Base-by-base conservation (phyloP, 2,797 vertebrate genomes). In the Rhabdomys pumilio region DNA sequence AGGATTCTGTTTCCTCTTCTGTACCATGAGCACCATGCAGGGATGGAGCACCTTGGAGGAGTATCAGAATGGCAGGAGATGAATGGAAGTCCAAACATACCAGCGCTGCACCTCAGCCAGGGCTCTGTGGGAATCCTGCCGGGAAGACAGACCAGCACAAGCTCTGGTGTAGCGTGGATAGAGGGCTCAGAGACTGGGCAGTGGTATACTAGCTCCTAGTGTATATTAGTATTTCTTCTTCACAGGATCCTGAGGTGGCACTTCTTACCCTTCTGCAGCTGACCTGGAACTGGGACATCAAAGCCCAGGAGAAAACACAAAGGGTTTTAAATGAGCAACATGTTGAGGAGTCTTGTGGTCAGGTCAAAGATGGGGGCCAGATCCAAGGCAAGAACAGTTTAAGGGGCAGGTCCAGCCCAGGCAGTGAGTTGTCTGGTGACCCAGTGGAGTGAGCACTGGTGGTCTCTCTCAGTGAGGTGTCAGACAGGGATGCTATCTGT, bases 291-390 rank as follows among this genome's bases (percentile, higher is more conserved):
- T 80, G 41, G 31, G 44, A 55, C 11, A 5, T 59, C 81, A 75
- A 47, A 92, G 55, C 76, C 83, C 75, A 67, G 80, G 65, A 53
- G 44, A 67, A 53, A 83, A 44, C 34, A 69, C 75, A 86, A 63
- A 29, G 72, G 11, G 44, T 85, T 80, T 88, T 31, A 90, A 38
- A 38, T 88, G 69, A 96, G 41, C 47, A 75, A 34, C 50, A 75
- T 50, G 44, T 85, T 75, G 44, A 20, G 81, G n/a, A 77, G 26
- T n/a, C 89, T 88, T 11, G 38, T 57, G 41, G 61, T 83, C 61
- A 72, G 83, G 47, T 29, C 44, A 69, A 76, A 89, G n/a, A 19
- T 73, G 81, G 59, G 47, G 44, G 8, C 55, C 76, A 94, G 34
- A 53, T 29, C 20, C 41, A 75, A 41, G 34, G 24, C 53, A 80